These are phyloP conservation scores for Agrypnus murinus DNA, from an alignment of 2,888 invertebrate species.

Conservation along the genomic window DNA sequence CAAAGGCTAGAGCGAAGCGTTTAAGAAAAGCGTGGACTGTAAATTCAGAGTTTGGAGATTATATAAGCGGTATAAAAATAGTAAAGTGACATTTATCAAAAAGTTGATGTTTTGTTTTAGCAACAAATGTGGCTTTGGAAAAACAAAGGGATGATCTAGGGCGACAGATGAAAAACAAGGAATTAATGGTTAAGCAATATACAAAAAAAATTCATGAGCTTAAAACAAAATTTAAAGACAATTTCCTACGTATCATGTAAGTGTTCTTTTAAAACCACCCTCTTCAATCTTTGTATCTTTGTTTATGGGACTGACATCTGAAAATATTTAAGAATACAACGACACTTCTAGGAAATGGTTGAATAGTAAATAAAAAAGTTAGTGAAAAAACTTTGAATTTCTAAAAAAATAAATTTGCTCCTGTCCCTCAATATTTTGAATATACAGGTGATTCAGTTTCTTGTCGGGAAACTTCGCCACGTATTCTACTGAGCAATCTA, in stretches of 20 bases:
- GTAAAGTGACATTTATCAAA: not conserved
- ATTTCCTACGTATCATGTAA: constrained; percentile 48
- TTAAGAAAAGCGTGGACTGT: constrained; percentile 71
- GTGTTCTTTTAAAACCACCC: too few species aligned
- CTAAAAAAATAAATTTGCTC: too few species aligned
- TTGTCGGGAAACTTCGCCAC: too few species aligned
- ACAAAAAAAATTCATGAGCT: constrained; percentile 63
- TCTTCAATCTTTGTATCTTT: too few species aligned
- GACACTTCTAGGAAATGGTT: too few species aligned
- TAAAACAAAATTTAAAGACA: constrained; percentile 57
- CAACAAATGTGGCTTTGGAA: constrained; percentile 62
- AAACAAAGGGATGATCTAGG: constrained; percentile 67
- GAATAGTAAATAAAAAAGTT: too few species aligned
- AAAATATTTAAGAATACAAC: too few species aligned
- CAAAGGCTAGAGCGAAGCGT: constrained; percentile 70
- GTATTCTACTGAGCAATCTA: too few species aligned
- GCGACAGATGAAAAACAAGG: constrained; percentile 64
- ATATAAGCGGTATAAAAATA: constrained; percentile 68
- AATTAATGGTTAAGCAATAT: constrained; percentile 65
- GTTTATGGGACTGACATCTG: too few species aligned
- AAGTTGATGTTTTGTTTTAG: constrained; percentile 58
- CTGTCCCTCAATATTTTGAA: too few species aligned
- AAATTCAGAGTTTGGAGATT: constrained; percentile 68
- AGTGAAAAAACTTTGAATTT: too few species aligned
- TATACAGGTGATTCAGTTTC: too few species aligned